These are phyloP conservation scores for Hemiprocne comata DNA, from an alignment of 2,113 vertebrate species.

Conservation along the genomic window DNA sequence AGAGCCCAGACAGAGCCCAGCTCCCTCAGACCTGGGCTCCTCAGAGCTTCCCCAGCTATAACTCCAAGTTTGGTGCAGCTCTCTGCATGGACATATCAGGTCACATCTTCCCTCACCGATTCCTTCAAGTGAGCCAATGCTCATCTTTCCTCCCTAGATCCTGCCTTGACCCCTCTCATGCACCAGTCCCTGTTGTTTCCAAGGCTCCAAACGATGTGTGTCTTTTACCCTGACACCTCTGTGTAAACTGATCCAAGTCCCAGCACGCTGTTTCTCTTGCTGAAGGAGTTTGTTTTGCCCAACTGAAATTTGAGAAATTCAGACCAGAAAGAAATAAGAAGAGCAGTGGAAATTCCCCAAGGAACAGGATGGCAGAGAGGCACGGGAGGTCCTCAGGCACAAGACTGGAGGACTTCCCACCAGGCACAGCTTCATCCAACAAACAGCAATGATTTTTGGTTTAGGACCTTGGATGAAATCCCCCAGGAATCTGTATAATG, in stretches of 20 bases:
- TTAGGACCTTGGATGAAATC: background rate
- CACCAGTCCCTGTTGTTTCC: background rate
- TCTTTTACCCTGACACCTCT: background rate
- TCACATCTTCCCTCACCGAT: background rate
- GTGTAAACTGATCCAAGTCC: background rate
- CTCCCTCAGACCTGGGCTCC: background rate
- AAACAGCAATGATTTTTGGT: background rate
- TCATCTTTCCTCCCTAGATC: background rate
- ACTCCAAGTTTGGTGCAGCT: background rate
- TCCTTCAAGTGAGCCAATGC: background rate
- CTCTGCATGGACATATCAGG: background rate
- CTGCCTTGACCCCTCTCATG: background rate
- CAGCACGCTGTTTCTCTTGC: background rate
- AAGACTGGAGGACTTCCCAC: background rate
- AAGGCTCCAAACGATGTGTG: background rate
- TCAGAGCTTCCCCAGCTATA: background rate
- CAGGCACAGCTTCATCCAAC: background rate
- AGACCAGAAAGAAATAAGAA: background rate
- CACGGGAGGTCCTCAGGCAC: background rate
- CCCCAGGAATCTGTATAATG: background rate
- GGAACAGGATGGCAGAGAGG: background rate
- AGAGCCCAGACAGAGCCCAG: rapidly evolving
- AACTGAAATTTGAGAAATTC: constrained; percentile 7
- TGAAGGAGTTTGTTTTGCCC: background rate
- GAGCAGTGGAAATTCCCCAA: background rate